Evolutionary conservation across 1,140 invertebrate species (phyloP).

Genomic region (Brachionus sp.): DNA sequence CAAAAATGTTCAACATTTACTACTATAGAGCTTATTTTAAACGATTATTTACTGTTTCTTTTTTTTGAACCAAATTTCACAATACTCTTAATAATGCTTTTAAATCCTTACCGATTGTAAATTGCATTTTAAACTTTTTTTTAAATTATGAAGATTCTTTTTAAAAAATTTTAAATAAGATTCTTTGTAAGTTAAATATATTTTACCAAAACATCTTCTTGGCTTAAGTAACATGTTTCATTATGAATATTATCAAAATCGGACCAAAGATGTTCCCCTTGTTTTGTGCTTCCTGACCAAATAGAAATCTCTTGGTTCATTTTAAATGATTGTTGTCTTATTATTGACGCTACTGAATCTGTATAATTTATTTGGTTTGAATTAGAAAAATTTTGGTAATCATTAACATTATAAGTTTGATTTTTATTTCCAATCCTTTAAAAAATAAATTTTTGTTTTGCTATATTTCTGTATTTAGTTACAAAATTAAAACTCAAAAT

Average conservation of each 20-base stretch:
- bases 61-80: too few relatives aligned
- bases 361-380: background rate
- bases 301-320: background rate
- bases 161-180: background rate
- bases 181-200: background rate
- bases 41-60: too few relatives aligned
- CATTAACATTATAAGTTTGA: background rate
- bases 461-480: too few relatives aligned
- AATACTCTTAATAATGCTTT: background rate
- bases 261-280: slow-evolving; percentile 27
- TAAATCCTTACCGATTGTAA: background rate
- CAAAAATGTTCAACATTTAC: too few relatives aligned
- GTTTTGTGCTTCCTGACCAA: slow-evolving; percentile 8
- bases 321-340: background rate
- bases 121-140: background rate
- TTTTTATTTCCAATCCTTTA: background rate
- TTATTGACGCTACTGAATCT: background rate
- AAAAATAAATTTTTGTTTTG: background rate
- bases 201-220: background rate
- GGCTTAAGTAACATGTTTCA: slow-evolving; percentile 25
- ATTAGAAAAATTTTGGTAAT: background rate
- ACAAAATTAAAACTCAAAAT: too few relatives aligned
- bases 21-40: too few relatives aligned
- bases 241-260: background rate
- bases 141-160: slow-evolving; percentile 11